A percentile compares a stretch with the other conserved stretches of the same genome.
Evolutionary conservation across 2,888 invertebrate species (phyloP).

Genomic region (Myopa tessellatipennis): DNA sequence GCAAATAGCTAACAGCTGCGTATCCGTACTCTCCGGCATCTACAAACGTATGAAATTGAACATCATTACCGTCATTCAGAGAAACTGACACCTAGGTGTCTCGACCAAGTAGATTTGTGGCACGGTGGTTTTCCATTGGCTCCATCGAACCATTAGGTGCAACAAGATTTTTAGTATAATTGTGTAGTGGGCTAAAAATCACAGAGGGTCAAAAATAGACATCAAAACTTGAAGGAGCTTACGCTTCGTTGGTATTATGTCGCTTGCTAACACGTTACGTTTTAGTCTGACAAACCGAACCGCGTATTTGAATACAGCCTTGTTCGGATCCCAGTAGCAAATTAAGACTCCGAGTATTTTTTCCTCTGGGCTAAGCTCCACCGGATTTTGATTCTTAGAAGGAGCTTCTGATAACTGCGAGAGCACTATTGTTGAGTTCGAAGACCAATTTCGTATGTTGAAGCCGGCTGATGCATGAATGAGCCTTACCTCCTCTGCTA

Average conservation of each 20-base stretch:
- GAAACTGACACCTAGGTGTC: slow-evolving; percentile 44
- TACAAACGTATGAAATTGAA: slow-evolving; percentile 46
- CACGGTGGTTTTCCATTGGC: slow-evolving; percentile 42
- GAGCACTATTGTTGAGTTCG: slow-evolving; percentile 37
- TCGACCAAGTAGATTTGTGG: slow-evolving; percentile 36
- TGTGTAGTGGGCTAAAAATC: slow-evolving; percentile 44
- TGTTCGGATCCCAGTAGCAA: slow-evolving; percentile 32
- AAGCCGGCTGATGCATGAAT: slow-evolving; percentile 37
- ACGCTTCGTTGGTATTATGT: slow-evolving; percentile 42
- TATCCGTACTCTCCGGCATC: slow-evolving; percentile 44
- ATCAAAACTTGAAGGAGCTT: slow-evolving; percentile 45
- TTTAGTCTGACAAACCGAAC: slow-evolving; percentile 43
- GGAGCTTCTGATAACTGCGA: slow-evolving; percentile 23
- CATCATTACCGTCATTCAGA: slow-evolving; percentile 17
- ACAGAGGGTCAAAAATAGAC: slow-evolving; percentile 47
- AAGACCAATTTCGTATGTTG: not conserved
- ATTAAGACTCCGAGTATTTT: slow-evolving; percentile 33
- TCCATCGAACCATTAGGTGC: slow-evolving; percentile 38
- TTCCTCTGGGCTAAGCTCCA: not conserved
- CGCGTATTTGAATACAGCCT: slow-evolving; percentile 44
- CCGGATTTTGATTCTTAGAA: slow-evolving; percentile 5
- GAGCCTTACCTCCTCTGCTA: slow-evolving; percentile 29
- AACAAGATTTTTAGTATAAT: slow-evolving; percentile 44
- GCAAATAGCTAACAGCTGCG: slow-evolving; percentile 41
- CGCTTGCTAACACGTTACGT: slow-evolving; percentile 41